Base-by-base conservation (phyloP, 2,888 invertebrate genomes). In the Pristionchus maxplancki region DNA sequence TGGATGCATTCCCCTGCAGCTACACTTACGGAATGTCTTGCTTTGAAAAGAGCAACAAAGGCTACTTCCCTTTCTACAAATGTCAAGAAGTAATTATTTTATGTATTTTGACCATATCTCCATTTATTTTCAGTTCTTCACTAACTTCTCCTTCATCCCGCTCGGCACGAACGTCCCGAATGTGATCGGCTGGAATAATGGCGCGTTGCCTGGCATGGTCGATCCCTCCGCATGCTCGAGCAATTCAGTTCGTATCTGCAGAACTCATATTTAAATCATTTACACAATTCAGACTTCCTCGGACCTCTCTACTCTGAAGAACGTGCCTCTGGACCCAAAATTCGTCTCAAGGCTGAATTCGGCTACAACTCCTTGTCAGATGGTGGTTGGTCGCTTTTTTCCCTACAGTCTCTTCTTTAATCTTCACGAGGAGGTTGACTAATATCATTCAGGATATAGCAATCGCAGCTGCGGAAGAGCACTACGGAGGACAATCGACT, bases 71-170 rank as follows among this genome's bases (percentile, higher is more conserved):
- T 31, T 9, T 67, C 1, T 28, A 20, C 13, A n/a, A n/a, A n/a
- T 67, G 67, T 34, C 13, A 8, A 1, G 9, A 4, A 17, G 67
- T 67, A 6, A 34, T 1, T 9, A 28, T 31, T 24, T n/a, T 5
- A 8, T 20, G 24, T n/a, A n/a, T 9, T n/a, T 62, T 20, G 8
- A 67, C n/a, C n/a, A n/a, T n/a, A n/a, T n/a, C n/a, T n/a, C n/a
- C n/a, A n/a, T n/a, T n/a, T 17, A 37, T 37, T 71, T 40, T 37
- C 71, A 71, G 71, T 81, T 81, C 81, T 48, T 81, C n/a, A 20
- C 3, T 9, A 6, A 37, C 13, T 81, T 48, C 48, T 37, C 24
- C 0, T 81, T 81, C 81, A 44, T 81, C 8, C 81, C 81, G 1
- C 6, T 48, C 6, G 81, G 81, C 13, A 50, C 48, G 48, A 31